Percentiles rank a stretch among this genome's conserved stretches.
phyloP scores from a whole-genome alignment of 1,140 invertebrate genomes.

The Piezodorus guildinii region DNA sequence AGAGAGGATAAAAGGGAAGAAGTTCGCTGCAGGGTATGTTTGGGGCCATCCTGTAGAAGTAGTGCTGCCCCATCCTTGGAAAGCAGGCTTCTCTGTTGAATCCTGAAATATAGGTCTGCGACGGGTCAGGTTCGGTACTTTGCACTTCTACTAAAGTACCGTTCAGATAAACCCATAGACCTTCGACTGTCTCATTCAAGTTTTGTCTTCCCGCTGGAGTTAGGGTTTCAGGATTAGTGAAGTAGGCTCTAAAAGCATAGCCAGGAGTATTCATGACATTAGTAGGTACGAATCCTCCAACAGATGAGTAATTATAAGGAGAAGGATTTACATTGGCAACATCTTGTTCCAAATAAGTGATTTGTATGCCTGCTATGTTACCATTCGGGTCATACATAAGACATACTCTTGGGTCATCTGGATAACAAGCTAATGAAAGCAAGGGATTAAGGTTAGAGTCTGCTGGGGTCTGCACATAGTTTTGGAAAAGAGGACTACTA shows the following conservation, averaged over 20 bases:
- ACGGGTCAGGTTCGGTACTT: constrained; percentile 9
- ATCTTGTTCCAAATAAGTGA: constrained; percentile 19
- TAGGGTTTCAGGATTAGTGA: constrained; percentile 19
- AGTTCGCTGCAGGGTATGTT: constrained; percentile 12
- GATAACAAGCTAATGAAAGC: no score
- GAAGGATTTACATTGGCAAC: constrained; percentile 1
- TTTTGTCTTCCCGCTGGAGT: constrained; percentile 8
- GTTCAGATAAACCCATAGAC: constrained; percentile 13
- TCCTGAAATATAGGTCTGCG: background rate
- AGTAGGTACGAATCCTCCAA: constrained; percentile 8
- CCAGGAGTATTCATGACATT: constrained; percentile 15
- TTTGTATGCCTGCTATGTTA: no score
- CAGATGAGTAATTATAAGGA: constrained; percentile 16
- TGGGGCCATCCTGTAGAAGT: constrained; percentile 17
- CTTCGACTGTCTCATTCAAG: constrained; percentile 14
- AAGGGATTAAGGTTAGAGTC: no score
- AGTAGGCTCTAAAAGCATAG: constrained; percentile 16
- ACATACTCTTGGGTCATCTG: no score
- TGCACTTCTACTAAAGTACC: constrained; percentile 7
- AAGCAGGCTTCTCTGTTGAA: constrained; percentile 15
- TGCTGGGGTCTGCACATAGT: no score
- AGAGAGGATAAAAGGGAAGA: constrained; percentile 11
- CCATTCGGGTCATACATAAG: no score
- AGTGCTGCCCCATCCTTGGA: constrained; percentile 16
- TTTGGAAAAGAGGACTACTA: no score